These are phyloP conservation scores for Halichondria panicea DNA, from an alignment of 37 sponge, comb jelly and placozoan genomes.

Conservation along the genomic window DNA sequence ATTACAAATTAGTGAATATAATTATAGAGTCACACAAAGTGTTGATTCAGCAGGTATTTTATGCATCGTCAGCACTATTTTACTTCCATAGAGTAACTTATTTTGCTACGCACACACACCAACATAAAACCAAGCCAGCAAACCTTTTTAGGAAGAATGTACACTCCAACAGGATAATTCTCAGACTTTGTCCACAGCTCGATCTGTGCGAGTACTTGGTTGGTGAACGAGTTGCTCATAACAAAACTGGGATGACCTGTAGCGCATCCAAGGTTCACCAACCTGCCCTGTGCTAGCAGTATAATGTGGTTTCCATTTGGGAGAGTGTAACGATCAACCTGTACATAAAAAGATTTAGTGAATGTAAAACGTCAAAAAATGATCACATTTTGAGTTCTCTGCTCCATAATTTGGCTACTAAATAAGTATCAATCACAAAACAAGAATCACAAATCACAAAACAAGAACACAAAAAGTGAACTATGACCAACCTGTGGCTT, in stretches of 20 bases:
- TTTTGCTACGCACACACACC: no score
- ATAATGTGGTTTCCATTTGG: slow-evolving; percentile 89
- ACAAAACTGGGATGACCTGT: slow-evolving; percentile 99
- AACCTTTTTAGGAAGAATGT: slow-evolving; percentile 96
- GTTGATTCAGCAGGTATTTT: no score
- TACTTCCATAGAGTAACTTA: no score
- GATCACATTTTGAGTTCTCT: no score
- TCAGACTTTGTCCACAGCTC: slow-evolving; percentile 88
- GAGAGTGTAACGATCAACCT: slow-evolving; percentile 92
- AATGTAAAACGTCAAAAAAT: no score
- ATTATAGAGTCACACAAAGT: no score
- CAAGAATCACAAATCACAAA: no score
- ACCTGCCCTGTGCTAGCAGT: slow-evolving; percentile 91
- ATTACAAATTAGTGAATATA: no score
- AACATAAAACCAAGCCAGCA: no score
- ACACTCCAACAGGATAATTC: slow-evolving; percentile 83
- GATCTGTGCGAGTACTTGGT: slow-evolving; percentile 98
- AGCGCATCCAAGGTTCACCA: slow-evolving; percentile 99
- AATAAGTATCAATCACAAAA: no score
- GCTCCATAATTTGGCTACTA: no score
- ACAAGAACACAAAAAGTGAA: background rate
- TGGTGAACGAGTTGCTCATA: slow-evolving; percentile 99
- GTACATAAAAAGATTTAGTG: background rate
- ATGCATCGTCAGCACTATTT: no score
- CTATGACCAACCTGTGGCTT: slow-evolving; percentile 87